phyloP scores from a whole-genome alignment of 2,113 vertebrate genomes.

The Boleophthalmus pectinirostris region DNA sequence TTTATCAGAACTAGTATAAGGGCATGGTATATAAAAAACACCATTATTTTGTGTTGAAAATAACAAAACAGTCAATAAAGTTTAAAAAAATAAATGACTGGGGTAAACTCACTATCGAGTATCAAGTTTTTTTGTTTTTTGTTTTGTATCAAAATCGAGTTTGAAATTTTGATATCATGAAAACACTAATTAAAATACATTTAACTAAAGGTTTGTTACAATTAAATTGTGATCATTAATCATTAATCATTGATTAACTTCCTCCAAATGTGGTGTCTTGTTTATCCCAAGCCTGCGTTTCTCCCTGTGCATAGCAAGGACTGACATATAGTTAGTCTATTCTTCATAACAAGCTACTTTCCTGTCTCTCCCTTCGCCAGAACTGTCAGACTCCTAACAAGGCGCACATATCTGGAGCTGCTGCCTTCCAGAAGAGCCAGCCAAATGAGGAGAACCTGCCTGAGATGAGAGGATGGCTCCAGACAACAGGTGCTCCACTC shows the following conservation, averaged over 20 bases:
- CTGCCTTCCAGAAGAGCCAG: constrained; percentile 49
- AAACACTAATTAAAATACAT: not conserved
- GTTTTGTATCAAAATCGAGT: too few relatives aligned
- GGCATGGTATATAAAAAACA: too few relatives aligned
- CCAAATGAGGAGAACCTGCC: constrained; percentile 56
- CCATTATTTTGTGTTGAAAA: too few relatives aligned
- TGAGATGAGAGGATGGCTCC: constrained; percentile 50
- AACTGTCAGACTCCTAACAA: constrained; percentile 63
- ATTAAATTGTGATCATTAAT: too few relatives aligned
- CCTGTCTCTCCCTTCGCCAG: constrained; percentile 50
- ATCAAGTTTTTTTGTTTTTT: too few relatives aligned
- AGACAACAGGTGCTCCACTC: constrained; percentile 56
- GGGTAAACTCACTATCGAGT: too few relatives aligned
- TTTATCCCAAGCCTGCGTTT: constrained; percentile 23
- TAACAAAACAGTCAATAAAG: too few relatives aligned
- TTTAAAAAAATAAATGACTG: too few relatives aligned
- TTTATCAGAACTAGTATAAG: too few relatives aligned
- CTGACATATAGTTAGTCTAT: constrained; percentile 49
- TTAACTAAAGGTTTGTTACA: not conserved
- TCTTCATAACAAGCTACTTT: constrained; percentile 60
- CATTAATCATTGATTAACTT: not conserved
- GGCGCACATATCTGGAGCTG: constrained; percentile 59
- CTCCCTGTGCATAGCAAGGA: constrained; percentile 20
- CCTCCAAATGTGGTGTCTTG: constrained; percentile 4
- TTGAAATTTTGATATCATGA: too few relatives aligned